Conservation (phyloP, 2,888 invertebrate species). For the Spicauda simplicius region DNA sequence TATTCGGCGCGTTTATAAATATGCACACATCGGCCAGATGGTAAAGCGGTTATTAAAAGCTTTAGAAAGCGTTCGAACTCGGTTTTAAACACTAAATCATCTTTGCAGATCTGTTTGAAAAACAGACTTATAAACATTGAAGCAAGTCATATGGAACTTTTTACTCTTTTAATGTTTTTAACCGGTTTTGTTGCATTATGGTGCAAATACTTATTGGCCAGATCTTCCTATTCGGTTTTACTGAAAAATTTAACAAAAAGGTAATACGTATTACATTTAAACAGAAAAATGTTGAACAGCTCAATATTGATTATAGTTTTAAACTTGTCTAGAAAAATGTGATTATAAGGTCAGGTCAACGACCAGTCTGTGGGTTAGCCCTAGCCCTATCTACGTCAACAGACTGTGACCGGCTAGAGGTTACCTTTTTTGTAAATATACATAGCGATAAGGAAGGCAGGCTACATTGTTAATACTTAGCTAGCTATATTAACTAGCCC, state of each 20-base stretch:
- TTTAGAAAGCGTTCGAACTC: conserved; percentile 34
- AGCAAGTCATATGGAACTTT: not conserved
- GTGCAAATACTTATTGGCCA: not conserved
- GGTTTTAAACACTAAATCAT: conserved; percentile 2
- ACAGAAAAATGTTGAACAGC: not conserved
- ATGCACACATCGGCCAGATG: conserved; percentile 66
- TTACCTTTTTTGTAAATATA: conserved; percentile 11
- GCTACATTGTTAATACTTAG: too few species aligned
- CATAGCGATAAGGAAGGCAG: not conserved
- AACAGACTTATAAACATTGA: not conserved
- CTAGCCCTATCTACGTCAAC: conserved; percentile 2
- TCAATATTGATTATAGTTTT: not conserved
- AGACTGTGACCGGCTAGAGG: conserved; percentile 19
- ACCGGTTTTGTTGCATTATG: not conserved
- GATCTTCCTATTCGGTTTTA: not conserved
- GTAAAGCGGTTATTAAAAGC: conserved; percentile 45
- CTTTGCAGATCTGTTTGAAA: not conserved
- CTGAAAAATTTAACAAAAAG: too few species aligned
- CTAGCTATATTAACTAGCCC: too few species aligned
- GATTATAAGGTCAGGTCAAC: conserved; percentile 21
- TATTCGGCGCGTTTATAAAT: conserved; percentile 66
- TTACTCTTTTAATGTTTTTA: not conserved
- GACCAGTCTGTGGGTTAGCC: conserved; percentile 9
- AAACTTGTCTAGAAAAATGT: not conserved
- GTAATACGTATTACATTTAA: too few species aligned